Evolutionary conservation across 2,797 vertebrate genomes (phyloP), one percentile per base, ranked within the genome.

Genomic region (Lepus oiostolus): DNA sequence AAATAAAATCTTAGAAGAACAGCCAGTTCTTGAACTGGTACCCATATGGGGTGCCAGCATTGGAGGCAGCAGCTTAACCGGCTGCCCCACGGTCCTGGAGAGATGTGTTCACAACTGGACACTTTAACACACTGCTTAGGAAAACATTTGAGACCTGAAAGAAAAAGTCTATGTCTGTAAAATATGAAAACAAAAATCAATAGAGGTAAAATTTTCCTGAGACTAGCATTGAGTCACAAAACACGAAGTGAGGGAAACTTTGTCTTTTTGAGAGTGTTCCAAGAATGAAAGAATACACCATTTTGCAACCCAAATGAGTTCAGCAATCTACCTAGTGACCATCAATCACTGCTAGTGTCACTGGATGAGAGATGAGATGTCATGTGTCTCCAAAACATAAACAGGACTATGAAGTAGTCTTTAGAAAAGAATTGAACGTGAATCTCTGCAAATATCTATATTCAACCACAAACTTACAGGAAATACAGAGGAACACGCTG

Each of bases 241-340:
- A 65, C 50, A 65, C 50, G 42, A 87, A 24, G 63, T 68, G 67
- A 88, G 76, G 14, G 19, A 81, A 85, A 68, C 12, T 50, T 93
- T 87, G 21, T 92, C 30, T 93, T 81, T 79, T 28, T 60, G 75
- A 24, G 62, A 90, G 7, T 82, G 65, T 70, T 83, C 52, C 62
- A 77, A 93, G 12, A 42, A 65, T 88, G 54, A 65, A 60, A 82
- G 28, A 88, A 22, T 74, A 60, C 62, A 81, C 75, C 54, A 62
- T 86, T 94, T 93, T 95, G 68, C 30, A 87, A 65, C 6, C 35
- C 28, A 84, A 47, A 62, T 94, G 35, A 95, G 81, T 65, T 88
- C 50, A 71, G 84, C 88, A 21, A 35, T 65, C 30, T 74, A 80
- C 16, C 10, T 50, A 28, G 35, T 88, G 63, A 95, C 21, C 58